Conservation (phyloP, 2,113 vertebrate species). For the Colinus virginianus region DNA sequence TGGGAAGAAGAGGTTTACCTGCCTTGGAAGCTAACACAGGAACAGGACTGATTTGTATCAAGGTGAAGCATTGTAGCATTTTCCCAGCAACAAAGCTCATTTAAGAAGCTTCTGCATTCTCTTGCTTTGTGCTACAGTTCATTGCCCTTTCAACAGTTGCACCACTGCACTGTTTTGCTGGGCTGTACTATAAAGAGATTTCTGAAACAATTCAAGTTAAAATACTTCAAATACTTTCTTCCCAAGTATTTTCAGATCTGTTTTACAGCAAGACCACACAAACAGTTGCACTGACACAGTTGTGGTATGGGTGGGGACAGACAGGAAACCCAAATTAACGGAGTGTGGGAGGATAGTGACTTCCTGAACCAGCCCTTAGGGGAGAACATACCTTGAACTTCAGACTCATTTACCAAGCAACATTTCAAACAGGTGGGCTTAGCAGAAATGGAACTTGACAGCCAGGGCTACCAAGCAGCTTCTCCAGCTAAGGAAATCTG, state of each 20-base stretch:
- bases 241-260: constrained; percentile 8
- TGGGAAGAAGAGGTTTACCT: not conserved
- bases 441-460: not conserved
- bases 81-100: not conserved
- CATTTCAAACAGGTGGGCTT: not conserved
- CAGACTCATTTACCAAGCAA: not conserved
- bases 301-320: constrained; percentile 26
- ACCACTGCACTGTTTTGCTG: not conserved
- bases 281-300: not conserved
- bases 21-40: not conserved
- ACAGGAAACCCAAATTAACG: constrained; percentile 29
- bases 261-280: constrained; percentile 27
- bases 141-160: not conserved
- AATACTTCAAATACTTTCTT: constrained; percentile 21
- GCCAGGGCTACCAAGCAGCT: not conserved
- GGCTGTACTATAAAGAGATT: not conserved
- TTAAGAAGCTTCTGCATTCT: not conserved
- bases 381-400: constrained; percentile 5
- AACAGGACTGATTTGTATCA: not conserved
- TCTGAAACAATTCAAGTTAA: constrained; percentile 3
- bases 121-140: not conserved
- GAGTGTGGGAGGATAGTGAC: not conserved
- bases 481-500: not conserved
- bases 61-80: not conserved
- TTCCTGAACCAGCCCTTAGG: not conserved